Percentiles rank a stretch among this genome's conserved stretches.
Conservation (phyloP, 2,888 invertebrate species). For the Capitulum mitella region DNA sequence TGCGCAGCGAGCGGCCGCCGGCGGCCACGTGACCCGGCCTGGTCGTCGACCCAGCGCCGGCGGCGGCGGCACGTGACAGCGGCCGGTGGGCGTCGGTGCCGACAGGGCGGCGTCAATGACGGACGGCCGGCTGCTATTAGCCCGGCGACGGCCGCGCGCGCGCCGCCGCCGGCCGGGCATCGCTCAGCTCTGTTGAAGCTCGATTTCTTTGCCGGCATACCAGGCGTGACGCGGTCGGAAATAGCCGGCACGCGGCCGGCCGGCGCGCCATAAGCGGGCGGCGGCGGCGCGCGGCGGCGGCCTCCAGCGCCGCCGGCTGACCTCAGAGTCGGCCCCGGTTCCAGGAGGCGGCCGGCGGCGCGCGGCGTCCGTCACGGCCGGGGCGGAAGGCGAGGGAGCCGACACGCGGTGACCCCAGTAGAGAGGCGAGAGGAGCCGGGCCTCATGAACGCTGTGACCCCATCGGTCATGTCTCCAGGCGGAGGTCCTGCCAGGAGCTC, state of each 20-base stretch:
- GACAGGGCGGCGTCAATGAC: neutral
- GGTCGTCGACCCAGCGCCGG: neutral
- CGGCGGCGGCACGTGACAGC: neutral
- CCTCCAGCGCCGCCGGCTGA: neutral
- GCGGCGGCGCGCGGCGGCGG: neutral
- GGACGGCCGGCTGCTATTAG: neutral
- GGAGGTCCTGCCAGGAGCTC: too few relatives aligned
- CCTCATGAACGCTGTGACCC: too few relatives aligned
- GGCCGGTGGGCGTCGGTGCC: neutral
- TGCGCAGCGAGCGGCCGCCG: neutral
- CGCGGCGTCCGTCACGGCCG: too few relatives aligned
- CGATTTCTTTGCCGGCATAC: neutral
- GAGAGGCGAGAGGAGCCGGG: too few relatives aligned
- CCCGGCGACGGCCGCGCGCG: too few relatives aligned
- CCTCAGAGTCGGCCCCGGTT: neutral
- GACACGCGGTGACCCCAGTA: too few relatives aligned
- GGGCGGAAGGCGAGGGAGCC: too few relatives aligned
- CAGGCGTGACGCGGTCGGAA: neutral
- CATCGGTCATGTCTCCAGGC: too few relatives aligned
- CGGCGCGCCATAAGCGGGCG: neutral
- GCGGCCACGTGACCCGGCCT: neutral
- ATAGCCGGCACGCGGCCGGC: neutral
- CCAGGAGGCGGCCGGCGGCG: too few relatives aligned
- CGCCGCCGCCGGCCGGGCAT: neutral
- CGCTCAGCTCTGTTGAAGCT: neutral